A percentile compares a stretch with the other conserved stretches of the same genome.
Conservation (phyloP, 2,113 vertebrate genomes). For the Kobus ellipsiprymnus region DNA sequence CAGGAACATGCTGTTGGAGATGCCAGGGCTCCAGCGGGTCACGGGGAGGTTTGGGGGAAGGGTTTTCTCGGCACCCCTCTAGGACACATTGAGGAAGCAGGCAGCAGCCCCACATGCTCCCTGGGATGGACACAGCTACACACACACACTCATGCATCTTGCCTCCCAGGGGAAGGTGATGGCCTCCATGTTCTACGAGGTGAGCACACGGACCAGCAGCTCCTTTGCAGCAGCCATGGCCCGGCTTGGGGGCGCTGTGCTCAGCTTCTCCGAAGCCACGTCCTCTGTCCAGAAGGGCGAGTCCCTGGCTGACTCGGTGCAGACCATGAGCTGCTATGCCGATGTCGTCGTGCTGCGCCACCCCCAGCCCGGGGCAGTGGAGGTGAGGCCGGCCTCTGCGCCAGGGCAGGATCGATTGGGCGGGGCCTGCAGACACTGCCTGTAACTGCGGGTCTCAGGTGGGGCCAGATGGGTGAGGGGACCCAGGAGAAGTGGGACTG, state of each 20-base stretch:
- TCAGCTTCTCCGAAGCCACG: constrained; percentile 92
- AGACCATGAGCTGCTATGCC: constrained; percentile 96
- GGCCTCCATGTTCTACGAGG: constrained; percentile 98
- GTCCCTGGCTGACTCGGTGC: constrained; percentile 92
- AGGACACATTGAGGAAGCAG: not conserved
- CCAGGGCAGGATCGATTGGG: not conserved
- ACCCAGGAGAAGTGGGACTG: not conserved
- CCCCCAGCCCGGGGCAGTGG: constrained; percentile 90
- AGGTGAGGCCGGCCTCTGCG: constrained; percentile 79
- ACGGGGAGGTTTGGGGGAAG: not conserved
- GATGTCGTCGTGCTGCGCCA: constrained; percentile 95
- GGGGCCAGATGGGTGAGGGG: not conserved
- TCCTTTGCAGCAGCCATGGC: constrained; percentile 95
- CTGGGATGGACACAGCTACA: no score
- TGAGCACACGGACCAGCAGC: constrained; percentile 96
- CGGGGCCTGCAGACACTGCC: not conserved
- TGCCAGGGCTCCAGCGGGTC: not conserved
- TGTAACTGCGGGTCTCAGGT: not conserved
- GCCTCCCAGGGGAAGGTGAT: constrained; percentile 91
- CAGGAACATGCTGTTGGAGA: not conserved
- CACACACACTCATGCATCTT: rapidly evolving
- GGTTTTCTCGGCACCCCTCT: not conserved
- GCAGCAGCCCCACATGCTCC: not conserved
- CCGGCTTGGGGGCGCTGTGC: constrained; percentile 91
- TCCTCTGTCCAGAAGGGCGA: constrained; percentile 97